phyloP scores from a whole-genome alignment of 30 jellyfish, hydroid and myxozoan genomes.

The Turritopsis rubra region DNA sequence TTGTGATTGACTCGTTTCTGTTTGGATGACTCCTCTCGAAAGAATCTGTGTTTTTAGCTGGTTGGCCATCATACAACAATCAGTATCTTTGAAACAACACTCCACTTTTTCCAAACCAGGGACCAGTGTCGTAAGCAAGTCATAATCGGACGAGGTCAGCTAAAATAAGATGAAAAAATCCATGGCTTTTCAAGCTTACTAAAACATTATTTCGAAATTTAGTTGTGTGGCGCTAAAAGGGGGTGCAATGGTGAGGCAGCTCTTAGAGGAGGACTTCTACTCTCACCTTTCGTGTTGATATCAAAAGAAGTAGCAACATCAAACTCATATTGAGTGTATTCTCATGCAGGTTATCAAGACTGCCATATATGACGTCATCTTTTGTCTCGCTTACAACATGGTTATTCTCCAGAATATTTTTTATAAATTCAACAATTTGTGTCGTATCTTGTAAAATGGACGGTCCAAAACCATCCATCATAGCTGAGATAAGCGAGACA shows the following conservation, averaged over 20 bases:
- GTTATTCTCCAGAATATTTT: neutral
- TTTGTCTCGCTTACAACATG: neutral
- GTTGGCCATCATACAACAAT: conserved; percentile 36
- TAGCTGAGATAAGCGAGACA: conserved; percentile 60
- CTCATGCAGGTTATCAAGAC: conserved; percentile 6
- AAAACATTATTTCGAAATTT: neutral
- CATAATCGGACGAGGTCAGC: conserved; percentile 24
- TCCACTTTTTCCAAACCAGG: conserved; percentile 38
- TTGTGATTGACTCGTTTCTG: conserved; percentile 12
- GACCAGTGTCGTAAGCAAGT: conserved; percentile 28
- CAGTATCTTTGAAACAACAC: neutral
- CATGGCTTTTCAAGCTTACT: neutral
- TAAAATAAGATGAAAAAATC: neutral
- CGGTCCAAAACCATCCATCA: conserved; percentile 59
- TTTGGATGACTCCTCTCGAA: conserved; percentile 46
- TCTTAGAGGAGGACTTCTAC: too few relatives aligned
- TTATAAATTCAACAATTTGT: conserved; percentile 42
- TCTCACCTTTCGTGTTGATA: neutral
- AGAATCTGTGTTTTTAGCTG: conserved; percentile 38
- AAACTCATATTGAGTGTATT: conserved; percentile 43
- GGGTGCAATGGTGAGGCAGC: too few relatives aligned
- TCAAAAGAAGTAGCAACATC: conserved; percentile 33
- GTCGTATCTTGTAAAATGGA: conserved; percentile 39
- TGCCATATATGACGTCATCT: conserved; percentile 16
- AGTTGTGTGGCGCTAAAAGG: too few relatives aligned